A percentile compares a stretch with the other conserved stretches of the same genome.
Conservation (phyloP, 2,797 vertebrate genomes). For the Chrysocyon brachyurus region DNA sequence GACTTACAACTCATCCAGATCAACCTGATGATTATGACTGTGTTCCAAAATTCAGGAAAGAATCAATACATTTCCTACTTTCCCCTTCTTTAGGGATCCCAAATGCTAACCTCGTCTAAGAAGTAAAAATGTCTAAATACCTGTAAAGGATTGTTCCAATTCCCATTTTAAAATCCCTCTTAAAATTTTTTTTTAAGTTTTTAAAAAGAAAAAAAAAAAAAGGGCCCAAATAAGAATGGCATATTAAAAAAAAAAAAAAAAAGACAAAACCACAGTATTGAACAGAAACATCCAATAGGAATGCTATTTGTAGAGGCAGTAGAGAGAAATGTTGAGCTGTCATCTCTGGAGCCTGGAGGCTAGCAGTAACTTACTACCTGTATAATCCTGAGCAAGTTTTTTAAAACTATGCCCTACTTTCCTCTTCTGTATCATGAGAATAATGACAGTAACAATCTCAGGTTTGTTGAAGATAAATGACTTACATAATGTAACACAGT, state of each 20-base stretch:
- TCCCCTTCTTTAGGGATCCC: not conserved
- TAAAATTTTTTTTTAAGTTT: not conserved
- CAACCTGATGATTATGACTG: constrained; percentile 14
- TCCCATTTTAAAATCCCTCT: not conserved
- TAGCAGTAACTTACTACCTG: not conserved
- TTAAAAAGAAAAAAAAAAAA: not conserved
- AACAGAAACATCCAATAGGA: not conserved
- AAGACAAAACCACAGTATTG: not conserved
- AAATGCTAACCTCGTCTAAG: constrained; percentile 44
- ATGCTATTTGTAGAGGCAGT: not conserved
- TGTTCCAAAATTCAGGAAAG: constrained; percentile 52
- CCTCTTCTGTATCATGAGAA: constrained; percentile 41
- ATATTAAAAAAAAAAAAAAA: not conserved
- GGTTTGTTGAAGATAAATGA: constrained; percentile 58
- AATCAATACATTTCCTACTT: constrained; percentile 42
- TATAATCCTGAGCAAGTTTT: constrained; percentile 23
- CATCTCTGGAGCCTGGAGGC: not conserved
- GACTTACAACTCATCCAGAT: constrained; percentile 42
- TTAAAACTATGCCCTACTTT: constrained; percentile 33
- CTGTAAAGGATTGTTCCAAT: not conserved
- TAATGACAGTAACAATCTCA: constrained; percentile 26
- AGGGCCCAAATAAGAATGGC: not conserved
- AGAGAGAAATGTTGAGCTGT: not conserved
- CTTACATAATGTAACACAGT: constrained; percentile 49
- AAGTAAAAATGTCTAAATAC: constrained; percentile 49